These are phyloP conservation scores for Chauna torquata DNA, from an alignment of 2,113 vertebrate species.

Conservation along the genomic window DNA sequence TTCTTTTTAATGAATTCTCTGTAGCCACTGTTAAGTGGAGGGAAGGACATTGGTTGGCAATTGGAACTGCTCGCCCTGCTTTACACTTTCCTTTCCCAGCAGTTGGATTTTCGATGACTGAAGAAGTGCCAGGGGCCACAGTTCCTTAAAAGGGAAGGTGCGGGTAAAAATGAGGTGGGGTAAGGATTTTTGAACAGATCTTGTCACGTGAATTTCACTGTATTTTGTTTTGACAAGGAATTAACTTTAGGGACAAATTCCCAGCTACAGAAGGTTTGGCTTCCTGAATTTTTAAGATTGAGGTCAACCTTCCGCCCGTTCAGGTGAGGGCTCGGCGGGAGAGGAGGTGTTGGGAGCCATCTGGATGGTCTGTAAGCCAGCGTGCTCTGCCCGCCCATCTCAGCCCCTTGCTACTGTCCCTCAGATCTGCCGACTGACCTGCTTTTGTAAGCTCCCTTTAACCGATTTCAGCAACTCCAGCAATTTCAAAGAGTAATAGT, in stretches of 20 bases:
- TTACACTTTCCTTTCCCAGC: not conserved
- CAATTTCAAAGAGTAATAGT: not conserved
- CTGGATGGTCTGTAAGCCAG: not conserved
- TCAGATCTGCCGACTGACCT: not conserved
- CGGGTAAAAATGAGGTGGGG: not conserved
- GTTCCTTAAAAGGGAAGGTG: not conserved
- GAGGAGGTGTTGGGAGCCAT: not conserved
- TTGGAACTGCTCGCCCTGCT: not conserved
- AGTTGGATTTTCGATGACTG: not conserved
- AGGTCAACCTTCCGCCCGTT: not conserved
- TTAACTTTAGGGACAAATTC: not conserved
- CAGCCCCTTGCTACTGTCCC: accelerated
- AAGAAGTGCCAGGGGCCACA: not conserved
- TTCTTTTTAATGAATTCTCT: not conserved
- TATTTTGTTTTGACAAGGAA: not conserved
- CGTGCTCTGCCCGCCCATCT: not conserved
- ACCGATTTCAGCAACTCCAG: not conserved
- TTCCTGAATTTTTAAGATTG: not conserved
- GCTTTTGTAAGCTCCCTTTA: not conserved
- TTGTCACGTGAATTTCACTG: accelerated
- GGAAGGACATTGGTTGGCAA: not conserved
- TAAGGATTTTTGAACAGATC: not conserved
- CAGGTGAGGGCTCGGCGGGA: not conserved
- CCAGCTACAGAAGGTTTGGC: not conserved
- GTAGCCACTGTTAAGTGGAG: not conserved